A percentile compares a stretch with the other conserved stretches of the same genome.
phyloP scores from a whole-genome alignment of 2,113 vertebrate species.

The Motacilla tschutschensis region DNA sequence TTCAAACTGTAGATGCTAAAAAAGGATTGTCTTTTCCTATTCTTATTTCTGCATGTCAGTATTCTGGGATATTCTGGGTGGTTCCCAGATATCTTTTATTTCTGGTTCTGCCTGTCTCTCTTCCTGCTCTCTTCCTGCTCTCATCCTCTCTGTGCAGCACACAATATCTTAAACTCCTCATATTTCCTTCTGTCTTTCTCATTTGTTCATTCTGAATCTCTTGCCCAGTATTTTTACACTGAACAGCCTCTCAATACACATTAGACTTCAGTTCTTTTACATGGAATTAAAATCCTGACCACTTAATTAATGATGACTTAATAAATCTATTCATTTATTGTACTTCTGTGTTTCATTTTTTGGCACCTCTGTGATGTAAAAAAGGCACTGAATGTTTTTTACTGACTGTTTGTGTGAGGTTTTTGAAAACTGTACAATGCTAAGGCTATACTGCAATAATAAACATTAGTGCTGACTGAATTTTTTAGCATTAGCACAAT shows the following conservation, averaged over 20 bases:
- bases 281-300: background rate
- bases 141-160: background rate
- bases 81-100: background rate
- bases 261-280: background rate
- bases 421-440: background rate
- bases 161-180: background rate
- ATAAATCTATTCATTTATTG: background rate
- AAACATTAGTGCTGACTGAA: background rate
- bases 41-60: background rate
- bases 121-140: background rate
- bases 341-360: background rate
- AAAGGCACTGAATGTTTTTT: background rate
- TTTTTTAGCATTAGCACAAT: background rate
- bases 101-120: background rate
- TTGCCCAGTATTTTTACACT: background rate
- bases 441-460: background rate
- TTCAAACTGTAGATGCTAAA: background rate
- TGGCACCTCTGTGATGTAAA: background rate
- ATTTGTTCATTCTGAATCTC: background rate
- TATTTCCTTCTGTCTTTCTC: background rate
- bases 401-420: background rate
- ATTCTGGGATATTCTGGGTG: background rate
- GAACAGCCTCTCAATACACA: background rate
- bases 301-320: background rate
- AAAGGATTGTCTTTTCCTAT: background rate